These are phyloP conservation scores for Lepidurus apus DNA, from an alignment of 1,140 invertebrate genomes.

Conservation along the genomic window DNA sequence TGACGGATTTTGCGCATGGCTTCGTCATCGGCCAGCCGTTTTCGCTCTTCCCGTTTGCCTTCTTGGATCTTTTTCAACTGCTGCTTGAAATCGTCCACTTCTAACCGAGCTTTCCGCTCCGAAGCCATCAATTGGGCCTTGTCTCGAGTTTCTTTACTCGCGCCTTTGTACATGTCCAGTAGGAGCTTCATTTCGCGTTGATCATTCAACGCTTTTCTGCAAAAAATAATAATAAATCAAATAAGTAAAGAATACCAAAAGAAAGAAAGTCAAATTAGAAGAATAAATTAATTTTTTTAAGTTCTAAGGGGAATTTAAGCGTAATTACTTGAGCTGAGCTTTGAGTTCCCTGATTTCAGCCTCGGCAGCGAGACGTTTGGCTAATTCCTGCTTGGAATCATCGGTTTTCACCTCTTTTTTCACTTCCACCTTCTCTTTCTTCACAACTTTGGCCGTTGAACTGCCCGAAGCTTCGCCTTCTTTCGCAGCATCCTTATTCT, in stretches of 20 bases:
- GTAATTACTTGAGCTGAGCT: constrained; percentile 79
- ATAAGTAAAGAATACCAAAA: not conserved
- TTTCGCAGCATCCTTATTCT: not conserved
- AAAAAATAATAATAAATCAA: constrained; percentile 38
- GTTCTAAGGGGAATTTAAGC: not conserved
- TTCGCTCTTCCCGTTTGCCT: constrained; percentile 82
- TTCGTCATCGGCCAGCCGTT: constrained; percentile 91
- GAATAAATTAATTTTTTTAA: not conserved
- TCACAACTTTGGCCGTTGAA: constrained; percentile 47
- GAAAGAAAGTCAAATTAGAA: constrained; percentile 1
- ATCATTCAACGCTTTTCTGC: constrained; percentile 86
- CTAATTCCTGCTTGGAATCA: constrained; percentile 32
- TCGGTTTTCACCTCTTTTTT: constrained; percentile 47
- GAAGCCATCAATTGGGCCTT: constrained; percentile 94
- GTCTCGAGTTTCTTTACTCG: constrained; percentile 90
- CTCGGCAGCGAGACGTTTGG: constrained; percentile 51
- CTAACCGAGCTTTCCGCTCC: constrained; percentile 81
- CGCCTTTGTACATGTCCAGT: constrained; percentile 94
- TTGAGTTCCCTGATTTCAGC: constrained; percentile 74
- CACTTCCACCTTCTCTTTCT: constrained; percentile 53
- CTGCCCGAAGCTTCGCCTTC: constrained; percentile 25
- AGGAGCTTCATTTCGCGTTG: constrained; percentile 75
- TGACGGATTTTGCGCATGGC: constrained; percentile 90
- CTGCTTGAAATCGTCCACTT: constrained; percentile 81
- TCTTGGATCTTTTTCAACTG: constrained; percentile 82